phyloP scores from a whole-genome alignment of 2,888 invertebrate genomes.

The Nemotelus pantherinus region DNA sequence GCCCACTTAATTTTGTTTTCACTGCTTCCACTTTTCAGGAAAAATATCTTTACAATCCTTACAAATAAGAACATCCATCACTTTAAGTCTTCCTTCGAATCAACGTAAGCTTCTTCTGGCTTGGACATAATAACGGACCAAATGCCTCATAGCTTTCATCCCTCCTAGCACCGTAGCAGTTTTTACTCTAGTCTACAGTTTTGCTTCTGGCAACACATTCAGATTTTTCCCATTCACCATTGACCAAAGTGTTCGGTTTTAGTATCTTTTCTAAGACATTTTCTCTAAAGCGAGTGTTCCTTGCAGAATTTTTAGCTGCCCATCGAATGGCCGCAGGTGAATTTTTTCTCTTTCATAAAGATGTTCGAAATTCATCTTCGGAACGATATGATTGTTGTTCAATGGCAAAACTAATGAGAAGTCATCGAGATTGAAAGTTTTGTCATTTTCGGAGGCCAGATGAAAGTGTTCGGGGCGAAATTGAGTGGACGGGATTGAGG shows the following conservation, averaged over 20 bases:
- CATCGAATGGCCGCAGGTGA: slow-evolving; percentile 27
- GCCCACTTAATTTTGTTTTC: background rate
- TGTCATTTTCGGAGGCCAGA: background rate
- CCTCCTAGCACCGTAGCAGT: too few species aligned
- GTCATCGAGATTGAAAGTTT: background rate
- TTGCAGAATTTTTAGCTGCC: too few species aligned
- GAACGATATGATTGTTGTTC: slow-evolving; percentile 41
- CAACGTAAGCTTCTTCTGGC: background rate
- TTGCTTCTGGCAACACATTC: too few species aligned
- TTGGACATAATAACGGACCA: too few species aligned
- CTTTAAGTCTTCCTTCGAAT: background rate
- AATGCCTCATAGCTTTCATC: too few species aligned
- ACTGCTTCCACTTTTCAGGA: background rate
- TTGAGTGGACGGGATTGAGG: background rate
- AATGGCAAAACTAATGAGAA: slow-evolving; percentile 38
- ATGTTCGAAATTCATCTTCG: slow-evolving; percentile 28
- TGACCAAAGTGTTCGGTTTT: too few species aligned
- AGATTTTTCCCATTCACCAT: too few species aligned
- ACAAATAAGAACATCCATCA: slow-evolving; percentile 39
- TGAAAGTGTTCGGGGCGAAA: background rate
- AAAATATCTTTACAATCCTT: background rate
- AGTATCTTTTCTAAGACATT: too few species aligned
- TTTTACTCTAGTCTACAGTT: too few species aligned
- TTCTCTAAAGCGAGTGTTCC: too few species aligned
- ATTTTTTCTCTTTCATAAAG: background rate